These are phyloP conservation scores for Mobula hypostoma DNA, from an alignment of 2,113 vertebrate species.

Conservation along the genomic window DNA sequence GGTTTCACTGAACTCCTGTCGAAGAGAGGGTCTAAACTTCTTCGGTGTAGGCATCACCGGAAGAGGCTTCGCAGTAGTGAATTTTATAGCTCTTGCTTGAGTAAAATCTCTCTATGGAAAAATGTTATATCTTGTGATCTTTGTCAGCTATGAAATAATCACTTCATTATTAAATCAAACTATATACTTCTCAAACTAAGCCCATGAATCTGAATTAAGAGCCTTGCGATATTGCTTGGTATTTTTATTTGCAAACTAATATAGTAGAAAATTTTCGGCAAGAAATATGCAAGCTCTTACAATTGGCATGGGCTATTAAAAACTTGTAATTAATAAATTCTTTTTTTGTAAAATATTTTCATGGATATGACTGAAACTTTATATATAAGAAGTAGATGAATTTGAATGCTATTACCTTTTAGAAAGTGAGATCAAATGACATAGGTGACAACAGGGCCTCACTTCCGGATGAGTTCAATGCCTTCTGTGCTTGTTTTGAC, in stretches of 20 bases:
- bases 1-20: too few relatives aligned
- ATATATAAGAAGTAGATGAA: too few relatives aligned
- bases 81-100: background rate
- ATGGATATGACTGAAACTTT: background rate
- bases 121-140: background rate
- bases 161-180: background rate
- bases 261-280: background rate
- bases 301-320: background rate
- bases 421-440: too few relatives aligned
- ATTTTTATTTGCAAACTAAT: background rate
- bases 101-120: background rate
- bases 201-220: background rate
- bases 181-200: background rate
- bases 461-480: too few relatives aligned
- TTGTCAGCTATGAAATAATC: background rate
- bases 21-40: too few relatives aligned
- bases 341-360: background rate
- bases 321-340: background rate
- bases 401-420: too few relatives aligned
- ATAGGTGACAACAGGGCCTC: too few relatives aligned
- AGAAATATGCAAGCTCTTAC: background rate
- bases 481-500: too few relatives aligned
- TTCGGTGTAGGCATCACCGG: too few relatives aligned
- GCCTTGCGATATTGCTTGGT: background rate
- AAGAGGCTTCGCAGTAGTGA: too few relatives aligned